These are phyloP conservation scores for Stigmatopora argus DNA, from an alignment of 2,113 vertebrate species.

Conservation along the genomic window DNA sequence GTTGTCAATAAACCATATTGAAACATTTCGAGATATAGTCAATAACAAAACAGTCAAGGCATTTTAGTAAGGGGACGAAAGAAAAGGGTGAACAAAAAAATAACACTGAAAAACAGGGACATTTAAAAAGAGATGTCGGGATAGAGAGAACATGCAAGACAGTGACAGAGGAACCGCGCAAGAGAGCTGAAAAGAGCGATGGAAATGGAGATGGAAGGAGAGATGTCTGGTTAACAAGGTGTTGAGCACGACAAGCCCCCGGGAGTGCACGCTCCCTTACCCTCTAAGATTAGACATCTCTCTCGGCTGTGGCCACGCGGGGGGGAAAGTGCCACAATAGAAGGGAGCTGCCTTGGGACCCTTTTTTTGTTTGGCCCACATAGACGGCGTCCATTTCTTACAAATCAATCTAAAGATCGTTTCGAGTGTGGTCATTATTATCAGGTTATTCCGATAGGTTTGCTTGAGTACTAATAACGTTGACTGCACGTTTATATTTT, in stretches of 20 bases:
- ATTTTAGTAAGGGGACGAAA: conserved; percentile 2
- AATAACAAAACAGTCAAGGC: neutral
- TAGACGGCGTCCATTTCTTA: conserved; percentile 1
- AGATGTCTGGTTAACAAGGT: conserved; percentile 78
- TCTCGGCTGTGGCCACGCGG: conserved; percentile 64
- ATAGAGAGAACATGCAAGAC: conserved; percentile 5
- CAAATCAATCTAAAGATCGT: neutral
- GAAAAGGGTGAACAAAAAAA: neutral
- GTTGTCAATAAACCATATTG: neutral
- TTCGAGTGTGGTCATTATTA: neutral
- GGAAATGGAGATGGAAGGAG: conserved; percentile 60
- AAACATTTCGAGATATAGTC: neutral
- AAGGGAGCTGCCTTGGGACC: conserved; percentile 50
- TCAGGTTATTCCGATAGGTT: neutral
- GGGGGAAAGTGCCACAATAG: conserved; percentile 63
- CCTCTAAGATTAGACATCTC: conserved; percentile 77
- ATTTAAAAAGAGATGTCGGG: conserved; percentile 18
- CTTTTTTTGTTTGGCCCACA: conserved; percentile 8
- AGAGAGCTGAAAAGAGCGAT: conserved; percentile 38
- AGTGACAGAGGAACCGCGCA: conserved; percentile 5
- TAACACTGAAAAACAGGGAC: conserved; percentile 10
- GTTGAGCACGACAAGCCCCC: conserved; percentile 70
- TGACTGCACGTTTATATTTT: neutral
- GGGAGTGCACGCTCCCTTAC: conserved; percentile 70
- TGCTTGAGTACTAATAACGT: neutral